Base-by-base conservation (phyloP, 2,113 vertebrate species). In the Aldabrachelys gigantea region DNA sequence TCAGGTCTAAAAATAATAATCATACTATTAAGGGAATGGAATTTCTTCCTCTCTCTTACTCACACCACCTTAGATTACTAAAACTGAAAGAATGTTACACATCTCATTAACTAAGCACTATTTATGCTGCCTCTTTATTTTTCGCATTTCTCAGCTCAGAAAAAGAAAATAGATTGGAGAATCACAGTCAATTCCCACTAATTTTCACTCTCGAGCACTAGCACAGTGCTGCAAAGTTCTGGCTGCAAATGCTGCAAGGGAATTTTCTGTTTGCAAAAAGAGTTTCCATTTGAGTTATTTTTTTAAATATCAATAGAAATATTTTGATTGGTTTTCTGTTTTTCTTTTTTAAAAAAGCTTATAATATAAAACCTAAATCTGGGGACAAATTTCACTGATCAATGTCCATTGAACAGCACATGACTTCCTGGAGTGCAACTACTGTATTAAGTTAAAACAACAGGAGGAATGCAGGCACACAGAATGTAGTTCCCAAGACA, bases 131-230 rank as follows among this genome's bases (percentile, higher is more conserved):
- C 25, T 27, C 24, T 47, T 47, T 10, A 29, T 41, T 16, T 59
- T 57, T 44, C 31, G 38, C 54, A 59, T 41, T 29, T 59, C 38
- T 44, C 53, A 59, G 54, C 81, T 44, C 25, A 31, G 81, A 59
- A 6, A 10, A 57, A 29, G 54, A 44, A 44, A 83, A 54, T 25
- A 29, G 54, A 57, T n/a, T 21, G 25, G 53, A 19, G 8, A 10
- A 16, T 59, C 38, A 44, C 81, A 59, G 38, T 29, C 38, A 10
- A 27, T 13, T 57, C 10, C 50, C 56, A 41, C 81, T 57, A 16
- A 19, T 44, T 16, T 10, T 16, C 4, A 29, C 81, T 57, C 25
- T 47, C 0, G 0, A 21, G 22, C 1, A 52, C 52, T 29, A 44
- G 29, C 17, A 11, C 24, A 2, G 52, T 72, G 41, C 75, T 41